These are phyloP conservation scores for Tenualosa ilisha DNA, from an alignment of 2,797 vertebrate species.

Conservation along the genomic window DNA sequence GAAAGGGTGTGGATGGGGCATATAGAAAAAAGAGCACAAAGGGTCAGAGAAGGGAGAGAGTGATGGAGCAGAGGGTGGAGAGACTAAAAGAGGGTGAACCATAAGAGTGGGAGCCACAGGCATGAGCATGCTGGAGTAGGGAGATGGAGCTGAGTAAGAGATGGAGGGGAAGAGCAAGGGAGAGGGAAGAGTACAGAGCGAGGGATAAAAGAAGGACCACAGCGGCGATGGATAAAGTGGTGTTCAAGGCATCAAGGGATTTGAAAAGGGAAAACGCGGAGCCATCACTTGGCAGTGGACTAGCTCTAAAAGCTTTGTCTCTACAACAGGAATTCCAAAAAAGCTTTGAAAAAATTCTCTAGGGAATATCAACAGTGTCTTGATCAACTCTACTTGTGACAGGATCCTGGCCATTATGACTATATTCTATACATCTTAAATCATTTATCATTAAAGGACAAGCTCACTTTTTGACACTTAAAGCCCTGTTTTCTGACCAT, in stretches of 20 bases:
- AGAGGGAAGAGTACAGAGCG: neutral
- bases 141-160: neutral
- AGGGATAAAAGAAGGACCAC: neutral
- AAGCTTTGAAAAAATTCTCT: neutral
- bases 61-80: neutral
- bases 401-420: neutral
- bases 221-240: conserved; percentile 2
- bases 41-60: neutral
- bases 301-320: neutral
- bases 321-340: neutral
- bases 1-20: too few species aligned
- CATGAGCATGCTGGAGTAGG: neutral
- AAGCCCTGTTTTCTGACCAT: too few species aligned
- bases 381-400: neutral
- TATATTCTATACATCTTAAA: neutral
- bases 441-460: neutral
- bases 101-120: neutral
- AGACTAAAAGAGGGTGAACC: neutral
- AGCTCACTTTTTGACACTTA: too few species aligned
- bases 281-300: neutral
- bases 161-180: neutral
- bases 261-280: neutral
- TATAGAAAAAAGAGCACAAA: neutral
- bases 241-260: neutral
- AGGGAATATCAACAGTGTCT: neutral